Conservation (phyloP, 2,113 vertebrate species). For the Antennarius striatus region DNA sequence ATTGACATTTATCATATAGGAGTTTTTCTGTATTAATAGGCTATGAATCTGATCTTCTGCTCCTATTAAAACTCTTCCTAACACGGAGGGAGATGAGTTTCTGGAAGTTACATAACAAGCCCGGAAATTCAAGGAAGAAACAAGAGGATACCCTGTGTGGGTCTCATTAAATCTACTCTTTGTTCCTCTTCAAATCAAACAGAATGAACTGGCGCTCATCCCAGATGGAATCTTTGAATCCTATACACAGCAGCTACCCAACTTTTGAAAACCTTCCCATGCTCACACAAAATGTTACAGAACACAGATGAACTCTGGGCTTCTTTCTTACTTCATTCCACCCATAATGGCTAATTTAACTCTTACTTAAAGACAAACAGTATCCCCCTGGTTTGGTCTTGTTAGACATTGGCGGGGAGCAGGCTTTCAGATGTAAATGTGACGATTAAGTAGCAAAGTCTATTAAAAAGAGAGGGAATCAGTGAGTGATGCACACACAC, state of each 20-base stretch:
- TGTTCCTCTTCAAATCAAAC: slow-evolving; percentile 50
- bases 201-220: slow-evolving; percentile 43
- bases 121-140: slow-evolving; percentile 36
- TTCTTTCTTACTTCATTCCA: slow-evolving; percentile 29
- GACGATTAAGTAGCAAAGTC: slow-evolving; percentile 51
- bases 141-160: slow-evolving; percentile 35
- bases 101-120: slow-evolving; percentile 36
- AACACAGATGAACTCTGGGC: slow-evolving; percentile 41
- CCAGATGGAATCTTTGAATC: slow-evolving; percentile 51
- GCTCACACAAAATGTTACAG: slow-evolving; percentile 55
- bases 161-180: slow-evolving; percentile 51
- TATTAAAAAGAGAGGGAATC: slow-evolving; percentile 37
- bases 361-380: slow-evolving; percentile 49
- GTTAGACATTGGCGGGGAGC: slow-evolving; percentile 17
- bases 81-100: slow-evolving; percentile 18
- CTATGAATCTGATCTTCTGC: slow-evolving; percentile 29
- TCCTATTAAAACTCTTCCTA: slow-evolving; percentile 29
- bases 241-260: slow-evolving; percentile 49
- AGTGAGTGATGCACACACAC: neutral
- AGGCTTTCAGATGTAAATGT: slow-evolving; percentile 68
- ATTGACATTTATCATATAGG: slow-evolving; percentile 21
- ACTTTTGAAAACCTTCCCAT: slow-evolving; percentile 36
- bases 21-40: slow-evolving; percentile 9
- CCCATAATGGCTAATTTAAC: slow-evolving; percentile 45
- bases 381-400: slow-evolving; percentile 28